Percentiles rank a stretch among this genome's conserved stretches.
Evolutionary conservation across 2,113 vertebrate genomes (phyloP).

Genomic region (Pelmatolapia mariae): DNA sequence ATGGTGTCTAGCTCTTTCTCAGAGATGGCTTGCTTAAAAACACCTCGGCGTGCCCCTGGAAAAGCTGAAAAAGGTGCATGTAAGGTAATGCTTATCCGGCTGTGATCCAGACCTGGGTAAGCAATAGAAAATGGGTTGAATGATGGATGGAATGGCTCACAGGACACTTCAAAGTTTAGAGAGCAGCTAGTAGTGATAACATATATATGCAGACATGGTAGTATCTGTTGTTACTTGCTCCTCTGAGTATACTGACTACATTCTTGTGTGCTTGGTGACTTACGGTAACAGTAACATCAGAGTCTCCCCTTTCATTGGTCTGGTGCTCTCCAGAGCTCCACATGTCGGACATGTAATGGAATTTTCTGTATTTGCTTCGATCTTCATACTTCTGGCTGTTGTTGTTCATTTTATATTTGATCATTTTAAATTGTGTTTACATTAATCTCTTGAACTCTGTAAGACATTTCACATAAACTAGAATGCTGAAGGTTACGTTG

Average conservation of each 20-base stretch:
- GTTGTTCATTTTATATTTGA: neutral
- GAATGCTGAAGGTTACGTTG: neutral
- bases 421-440: neutral
- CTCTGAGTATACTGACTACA: neutral
- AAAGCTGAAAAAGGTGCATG: neutral
- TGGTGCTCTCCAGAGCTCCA: neutral
- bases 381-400: neutral
- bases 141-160: neutral
- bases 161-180: neutral
- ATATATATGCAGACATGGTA: neutral
- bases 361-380: neutral
- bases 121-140: neutral
- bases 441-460: neutral
- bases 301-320: neutral
- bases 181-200: neutral
- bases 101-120: neutral
- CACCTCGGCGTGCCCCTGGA: accelerated
- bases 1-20: neutral
- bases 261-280: neutral
- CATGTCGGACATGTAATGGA: accelerated
- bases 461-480: neutral
- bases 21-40: neutral
- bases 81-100: accelerated
- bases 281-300: neutral
- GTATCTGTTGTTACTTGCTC: neutral